Conservation (phyloP, 2,113 vertebrate genomes). For the Gulo gulo region DNA sequence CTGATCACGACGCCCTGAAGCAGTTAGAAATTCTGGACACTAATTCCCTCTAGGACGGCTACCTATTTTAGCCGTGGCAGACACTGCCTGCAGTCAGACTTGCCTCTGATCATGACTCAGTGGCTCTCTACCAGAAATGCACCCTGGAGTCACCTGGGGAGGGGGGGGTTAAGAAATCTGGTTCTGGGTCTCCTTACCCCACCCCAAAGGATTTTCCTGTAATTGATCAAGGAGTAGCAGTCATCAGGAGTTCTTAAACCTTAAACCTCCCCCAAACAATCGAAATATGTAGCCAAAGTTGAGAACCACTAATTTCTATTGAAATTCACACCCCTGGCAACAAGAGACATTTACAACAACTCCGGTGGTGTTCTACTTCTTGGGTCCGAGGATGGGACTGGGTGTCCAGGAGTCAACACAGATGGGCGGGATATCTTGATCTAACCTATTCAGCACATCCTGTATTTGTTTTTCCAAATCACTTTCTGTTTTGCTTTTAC, state of each 20-base stretch:
- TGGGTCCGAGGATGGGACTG: neutral
- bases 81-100: neutral
- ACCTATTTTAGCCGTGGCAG: neutral
- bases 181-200: neutral
- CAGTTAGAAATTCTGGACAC: neutral
- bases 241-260: neutral
- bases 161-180: neutral
- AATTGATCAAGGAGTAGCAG: neutral
- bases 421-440: neutral
- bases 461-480: slow-evolving; percentile 36
- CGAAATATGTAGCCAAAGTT: neutral
- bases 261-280: neutral
- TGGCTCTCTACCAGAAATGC: neutral
- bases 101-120: neutral
- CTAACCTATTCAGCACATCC: slow-evolving; percentile 1
- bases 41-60: neutral
- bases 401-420: neutral
- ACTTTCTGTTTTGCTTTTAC: slow-evolving; percentile 60
- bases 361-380: neutral
- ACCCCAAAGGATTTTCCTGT: neutral
- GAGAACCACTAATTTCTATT: neutral
- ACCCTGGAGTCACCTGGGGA: neutral
- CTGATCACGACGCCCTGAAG: neutral
- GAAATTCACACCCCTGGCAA: neutral
- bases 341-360: neutral